These are phyloP conservation scores for Andrena praecox DNA, from an alignment of 2,888 invertebrate genomes.

Conservation along the genomic window DNA sequence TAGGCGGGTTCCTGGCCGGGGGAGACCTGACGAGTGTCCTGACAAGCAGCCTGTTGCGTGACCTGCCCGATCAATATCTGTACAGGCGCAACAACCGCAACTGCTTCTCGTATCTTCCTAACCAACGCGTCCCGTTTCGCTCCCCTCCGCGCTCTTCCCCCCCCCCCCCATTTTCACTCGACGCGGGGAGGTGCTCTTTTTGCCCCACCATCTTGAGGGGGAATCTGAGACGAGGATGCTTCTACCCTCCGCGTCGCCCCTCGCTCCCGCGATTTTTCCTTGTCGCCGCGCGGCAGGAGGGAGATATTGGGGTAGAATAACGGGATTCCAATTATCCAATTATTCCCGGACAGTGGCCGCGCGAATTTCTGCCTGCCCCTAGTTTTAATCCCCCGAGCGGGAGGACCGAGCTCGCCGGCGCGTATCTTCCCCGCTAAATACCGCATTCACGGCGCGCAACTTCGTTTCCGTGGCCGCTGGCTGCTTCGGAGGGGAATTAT, in stretches of 20 bases:
- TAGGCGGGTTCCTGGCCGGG: conserved; percentile 53
- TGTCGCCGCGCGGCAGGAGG: not conserved
- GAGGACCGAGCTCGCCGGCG: not conserved
- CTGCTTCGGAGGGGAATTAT: not conserved
- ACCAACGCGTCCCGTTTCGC: conserved; percentile 42
- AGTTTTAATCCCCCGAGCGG: not conserved
- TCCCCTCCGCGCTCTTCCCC: too few relatives aligned
- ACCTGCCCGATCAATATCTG: conserved; percentile 82
- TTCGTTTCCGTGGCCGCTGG: not conserved
- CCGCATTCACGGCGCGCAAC: not conserved
- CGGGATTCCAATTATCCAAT: conserved; percentile 15
- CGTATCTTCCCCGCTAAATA: not conserved
- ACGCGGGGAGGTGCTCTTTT: not conserved
- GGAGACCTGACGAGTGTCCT: conserved; percentile 73
- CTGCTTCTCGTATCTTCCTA: conserved; percentile 67
- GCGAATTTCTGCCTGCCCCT: not conserved
- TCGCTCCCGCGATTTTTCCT: not conserved
- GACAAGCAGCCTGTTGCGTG: conserved; percentile 82
- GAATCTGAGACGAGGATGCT: conserved; percentile 4
- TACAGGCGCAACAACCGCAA: conserved; percentile 74
- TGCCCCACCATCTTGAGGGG: not conserved
- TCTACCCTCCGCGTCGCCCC: not conserved
- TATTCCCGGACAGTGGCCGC: not conserved
- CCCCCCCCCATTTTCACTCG: not conserved
- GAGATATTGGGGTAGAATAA: not conserved